These are phyloP conservation scores for Holothuria leucospilota DNA, from an alignment of 53 echinoderm and acorn worm genomes.

Conservation along the genomic window DNA sequence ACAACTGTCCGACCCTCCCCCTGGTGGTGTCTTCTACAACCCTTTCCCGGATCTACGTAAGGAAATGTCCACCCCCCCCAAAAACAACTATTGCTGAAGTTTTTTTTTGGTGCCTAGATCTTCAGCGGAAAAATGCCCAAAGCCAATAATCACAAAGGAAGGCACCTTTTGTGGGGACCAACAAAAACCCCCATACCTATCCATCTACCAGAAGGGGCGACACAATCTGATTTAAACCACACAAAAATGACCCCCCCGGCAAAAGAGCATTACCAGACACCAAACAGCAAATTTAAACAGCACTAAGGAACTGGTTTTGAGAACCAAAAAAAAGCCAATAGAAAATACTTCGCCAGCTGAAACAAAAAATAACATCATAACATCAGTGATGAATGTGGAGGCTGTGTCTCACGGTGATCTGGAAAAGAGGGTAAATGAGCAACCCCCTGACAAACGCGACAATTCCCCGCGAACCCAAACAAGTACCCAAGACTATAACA, in stretches of 20 bases:
- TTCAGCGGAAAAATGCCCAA: slow-evolving; percentile 22
- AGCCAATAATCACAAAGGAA: slow-evolving; percentile 14
- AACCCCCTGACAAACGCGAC: slow-evolving; percentile 16
- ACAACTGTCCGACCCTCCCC: background rate
- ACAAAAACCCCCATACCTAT: slow-evolving; percentile 10
- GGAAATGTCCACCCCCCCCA: slow-evolving; percentile 24
- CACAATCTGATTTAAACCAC: background rate
- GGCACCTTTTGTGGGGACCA: background rate
- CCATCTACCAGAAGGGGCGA: background rate
- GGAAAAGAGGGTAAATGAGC: background rate
- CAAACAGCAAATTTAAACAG: slow-evolving; percentile 23
- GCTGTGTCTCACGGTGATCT: slow-evolving; percentile 1
- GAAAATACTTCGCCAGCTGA: slow-evolving; percentile 27
- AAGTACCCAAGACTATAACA: slow-evolving; percentile 35
- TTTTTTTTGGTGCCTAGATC: slow-evolving; percentile 8
- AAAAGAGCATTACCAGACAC: slow-evolving; percentile 7
- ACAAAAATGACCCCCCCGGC: slow-evolving; percentile 15
- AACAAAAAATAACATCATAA: slow-evolving; percentile 14
- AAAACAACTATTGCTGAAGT: slow-evolving; percentile 13
- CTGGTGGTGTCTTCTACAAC: slow-evolving; percentile 8
- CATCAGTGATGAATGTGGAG: slow-evolving; percentile 22
- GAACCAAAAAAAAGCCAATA: slow-evolving; percentile 24
- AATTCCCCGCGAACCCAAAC: slow-evolving; percentile 10
- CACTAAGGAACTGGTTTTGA: background rate
- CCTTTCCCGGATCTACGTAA: background rate